Base-by-base conservation (phyloP, 1,140 invertebrate genomes). In the Dermatophagoides farinae region DNA sequence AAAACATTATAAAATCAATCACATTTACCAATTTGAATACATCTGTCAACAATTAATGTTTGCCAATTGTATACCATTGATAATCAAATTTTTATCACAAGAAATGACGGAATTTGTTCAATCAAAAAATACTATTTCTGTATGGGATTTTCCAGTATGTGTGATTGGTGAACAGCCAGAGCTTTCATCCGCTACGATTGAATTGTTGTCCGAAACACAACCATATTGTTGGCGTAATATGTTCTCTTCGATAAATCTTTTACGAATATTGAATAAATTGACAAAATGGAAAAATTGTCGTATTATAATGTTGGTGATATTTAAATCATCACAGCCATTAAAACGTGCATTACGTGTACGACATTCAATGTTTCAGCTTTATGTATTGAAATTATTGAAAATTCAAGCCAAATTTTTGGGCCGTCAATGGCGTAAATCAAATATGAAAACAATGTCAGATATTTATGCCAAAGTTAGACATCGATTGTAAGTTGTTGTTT, bases 391-490 rank as follows among this genome's bases (percentile, higher is more conserved):
- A 73, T 74, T 98, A 39, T 73, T 99, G 0, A 99, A 99, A 77
- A 97, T 99, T 90, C 96, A 99, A 77, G 97, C 92, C 0, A 97
- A 96, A 71, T 99, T 97, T 76, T 79, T 99, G 62, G 96, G 96
- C 0, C 76, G 96, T 22, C 95, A 98, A 68, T 99, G 96, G 96
- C 78, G 96, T 6, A 98, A 97, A 74, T 86, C 87, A 0, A 98
- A 99, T 71, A 99, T 99, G 93, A 97, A 97, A 72, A 96, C 91
- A 0, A 93, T 99, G 75, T 96, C 90, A 71, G 90, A 92, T 40
- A 99, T 99, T 70, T 99, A 99, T 73, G 84, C 90, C 55, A 97
- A 97, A 79, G 93, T 81, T 11, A 66, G 78, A 40, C 77, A 78
- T 68, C 80, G 88, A 53, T 76, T 99, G 58, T 60, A 49, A 49